Conservation (phyloP, 2,113 vertebrate genomes). For the Oreochromis tanganicae region DNA sequence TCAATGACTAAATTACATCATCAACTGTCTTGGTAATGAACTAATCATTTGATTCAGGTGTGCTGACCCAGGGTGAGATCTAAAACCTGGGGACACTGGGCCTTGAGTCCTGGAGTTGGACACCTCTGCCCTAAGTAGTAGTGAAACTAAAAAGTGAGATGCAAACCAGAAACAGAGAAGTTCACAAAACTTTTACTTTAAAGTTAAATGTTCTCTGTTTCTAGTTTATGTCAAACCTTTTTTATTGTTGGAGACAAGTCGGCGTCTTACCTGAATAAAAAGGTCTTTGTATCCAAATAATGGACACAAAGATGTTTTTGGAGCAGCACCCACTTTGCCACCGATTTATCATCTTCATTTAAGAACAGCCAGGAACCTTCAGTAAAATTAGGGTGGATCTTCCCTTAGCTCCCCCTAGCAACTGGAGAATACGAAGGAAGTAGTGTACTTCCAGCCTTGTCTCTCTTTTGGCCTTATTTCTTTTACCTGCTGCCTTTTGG, state of each 20-base stretch:
- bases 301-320: too few relatives aligned
- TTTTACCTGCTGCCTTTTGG: not conserved
- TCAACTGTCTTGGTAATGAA: not conserved
- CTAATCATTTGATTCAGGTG: not conserved
- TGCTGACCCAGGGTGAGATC: not conserved
- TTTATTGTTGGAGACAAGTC: not conserved
- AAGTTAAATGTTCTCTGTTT: not conserved
- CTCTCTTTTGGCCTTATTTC: not conserved
- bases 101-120: not conserved
- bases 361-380: not conserved
- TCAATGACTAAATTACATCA: not conserved
- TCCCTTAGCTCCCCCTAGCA: not conserved
- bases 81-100: not conserved
- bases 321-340: not conserved
- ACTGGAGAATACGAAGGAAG: not conserved
- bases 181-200: fast-evolving
- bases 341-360: not conserved
- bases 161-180: not conserved
- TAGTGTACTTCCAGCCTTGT: not conserved
- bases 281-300: not conserved
- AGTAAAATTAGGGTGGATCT: fast-evolving
- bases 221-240: not conserved
- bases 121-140: not conserved
- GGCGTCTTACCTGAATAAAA: not conserved
- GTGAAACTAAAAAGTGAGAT: not conserved